These are phyloP conservation scores for Laupala kohalensis DNA, from an alignment of 1,140 invertebrate genomes.

Conservation along the genomic window DNA sequence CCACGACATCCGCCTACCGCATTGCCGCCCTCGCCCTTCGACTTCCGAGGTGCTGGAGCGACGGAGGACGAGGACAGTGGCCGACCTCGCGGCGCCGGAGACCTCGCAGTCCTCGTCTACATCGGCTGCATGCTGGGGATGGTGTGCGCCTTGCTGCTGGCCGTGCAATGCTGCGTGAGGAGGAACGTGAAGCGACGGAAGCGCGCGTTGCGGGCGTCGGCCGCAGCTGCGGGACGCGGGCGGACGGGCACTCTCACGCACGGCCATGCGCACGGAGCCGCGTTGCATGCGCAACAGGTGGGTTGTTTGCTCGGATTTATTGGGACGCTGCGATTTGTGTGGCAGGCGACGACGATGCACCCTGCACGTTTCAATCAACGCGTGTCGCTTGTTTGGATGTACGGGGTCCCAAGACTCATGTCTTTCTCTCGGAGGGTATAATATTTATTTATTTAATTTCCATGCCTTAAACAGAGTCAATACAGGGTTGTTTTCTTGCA, in stretches of 20 bases:
- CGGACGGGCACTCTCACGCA: not conserved
- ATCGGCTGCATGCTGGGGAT: slow-evolving; percentile 42
- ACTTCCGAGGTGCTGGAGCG: no score
- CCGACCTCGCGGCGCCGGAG: slow-evolving; percentile 35
- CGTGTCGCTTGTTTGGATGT: no score
- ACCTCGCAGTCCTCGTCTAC: slow-evolving; percentile 45
- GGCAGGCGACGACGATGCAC: no score
- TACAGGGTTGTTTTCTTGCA: no score
- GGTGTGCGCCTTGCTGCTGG: slow-evolving; percentile 39
- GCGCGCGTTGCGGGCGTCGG: slow-evolving; percentile 22
- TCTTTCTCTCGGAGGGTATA: no score
- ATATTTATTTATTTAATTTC: no score
- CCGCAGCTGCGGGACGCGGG: not conserved
- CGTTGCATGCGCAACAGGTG: no score
- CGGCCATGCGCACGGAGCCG: not conserved
- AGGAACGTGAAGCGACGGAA: slow-evolving; percentile 34
- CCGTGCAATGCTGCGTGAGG: slow-evolving; percentile 45
- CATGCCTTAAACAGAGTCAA: no score
- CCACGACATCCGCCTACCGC: not conserved
- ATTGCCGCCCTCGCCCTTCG: not conserved
- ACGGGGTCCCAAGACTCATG: no score
- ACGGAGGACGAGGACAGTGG: not conserved
- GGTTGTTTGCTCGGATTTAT: no score
- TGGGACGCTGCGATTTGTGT: no score
- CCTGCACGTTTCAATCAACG: no score